Evolutionary conservation across 2,888 invertebrate genomes (phyloP).

Genomic region (Cataglyphis livida): DNA sequence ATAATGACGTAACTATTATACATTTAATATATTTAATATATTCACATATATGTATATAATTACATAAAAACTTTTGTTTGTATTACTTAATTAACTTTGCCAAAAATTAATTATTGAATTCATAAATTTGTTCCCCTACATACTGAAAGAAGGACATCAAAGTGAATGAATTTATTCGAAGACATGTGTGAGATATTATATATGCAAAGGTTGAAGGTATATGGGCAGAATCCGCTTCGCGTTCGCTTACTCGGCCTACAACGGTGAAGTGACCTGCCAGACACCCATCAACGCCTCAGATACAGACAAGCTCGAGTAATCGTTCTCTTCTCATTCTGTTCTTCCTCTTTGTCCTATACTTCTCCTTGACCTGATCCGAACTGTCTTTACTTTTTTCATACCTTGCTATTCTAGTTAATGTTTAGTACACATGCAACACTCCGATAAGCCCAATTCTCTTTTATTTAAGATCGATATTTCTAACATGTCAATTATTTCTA

Average conservation of each 20-base stretch:
- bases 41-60: neutral
- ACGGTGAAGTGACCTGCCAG: slow-evolving; percentile 84
- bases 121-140: slow-evolving; percentile 59
- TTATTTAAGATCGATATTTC: neutral
- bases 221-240: slow-evolving; percentile 75
- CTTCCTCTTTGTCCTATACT: neutral
- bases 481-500: neutral
- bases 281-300: slow-evolving; percentile 81
- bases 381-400: slow-evolving; percentile 5
- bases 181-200: slow-evolving; percentile 65
- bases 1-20: neutral
- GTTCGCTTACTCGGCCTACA: slow-evolving; percentile 75
- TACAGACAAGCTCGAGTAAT: slow-evolving; percentile 45
- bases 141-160: slow-evolving; percentile 74
- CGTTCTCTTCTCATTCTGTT: slow-evolving; percentile 42
- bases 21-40: slow-evolving; percentile 3
- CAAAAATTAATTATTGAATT: neutral
- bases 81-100: neutral
- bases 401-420: neutral
- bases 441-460: neutral
- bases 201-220: slow-evolving; percentile 70
- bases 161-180: slow-evolving; percentile 64
- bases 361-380: neutral
- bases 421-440: neutral
- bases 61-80: neutral